Evolutionary conservation across 2,888 invertebrate genomes (phyloP), one percentile per base, ranked within the genome.

Genomic region (Eupithecia exiguata): DNA sequence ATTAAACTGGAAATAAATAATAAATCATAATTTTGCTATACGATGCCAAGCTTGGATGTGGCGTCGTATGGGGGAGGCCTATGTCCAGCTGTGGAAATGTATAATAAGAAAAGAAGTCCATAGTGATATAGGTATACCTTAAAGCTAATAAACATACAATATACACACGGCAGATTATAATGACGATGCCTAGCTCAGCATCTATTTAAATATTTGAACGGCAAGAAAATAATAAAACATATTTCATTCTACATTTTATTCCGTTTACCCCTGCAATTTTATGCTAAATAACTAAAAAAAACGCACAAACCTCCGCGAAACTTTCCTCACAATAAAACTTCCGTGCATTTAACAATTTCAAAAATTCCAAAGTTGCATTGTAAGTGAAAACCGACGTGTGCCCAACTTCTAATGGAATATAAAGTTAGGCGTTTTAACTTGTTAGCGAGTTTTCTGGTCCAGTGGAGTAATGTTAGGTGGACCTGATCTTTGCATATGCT

Each of bases 341-440:
- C n/a, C 35, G 66, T 49, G 49, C 35, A 21, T 58, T 68, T 73
- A 62, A 30, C 68, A 53, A 69, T 61, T 16, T 72, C 12, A 72
- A 79, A 72, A 72, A 72, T 81, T 80, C 65, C 70, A 66, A 49
- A 74, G 67, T 76, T 75, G 58, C 71, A 73, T 68, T 36, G 68
- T 74, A 79, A 78, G 74, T 78, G 77, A 78, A 78, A 77, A 76
- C 74, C 77, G 77, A 79, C 77, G 79, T 79, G 73, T 72, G 76
- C 69, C 72, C 53, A 87, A 87, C 84, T 88, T 85, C 80, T 83
- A 85, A 88, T 86, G 85, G 84, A 83, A 87, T 83, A 72, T 79
- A 68, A 87, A 88, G 85, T 90, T 87, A 70, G 77, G 71, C 85
- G 82, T 85, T 88, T 87, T 82, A 89, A 88, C 86, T 90, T 88